phyloP scores from a whole-genome alignment of 2,888 invertebrate genomes.

The Drosophila austrosaltans region DNA sequence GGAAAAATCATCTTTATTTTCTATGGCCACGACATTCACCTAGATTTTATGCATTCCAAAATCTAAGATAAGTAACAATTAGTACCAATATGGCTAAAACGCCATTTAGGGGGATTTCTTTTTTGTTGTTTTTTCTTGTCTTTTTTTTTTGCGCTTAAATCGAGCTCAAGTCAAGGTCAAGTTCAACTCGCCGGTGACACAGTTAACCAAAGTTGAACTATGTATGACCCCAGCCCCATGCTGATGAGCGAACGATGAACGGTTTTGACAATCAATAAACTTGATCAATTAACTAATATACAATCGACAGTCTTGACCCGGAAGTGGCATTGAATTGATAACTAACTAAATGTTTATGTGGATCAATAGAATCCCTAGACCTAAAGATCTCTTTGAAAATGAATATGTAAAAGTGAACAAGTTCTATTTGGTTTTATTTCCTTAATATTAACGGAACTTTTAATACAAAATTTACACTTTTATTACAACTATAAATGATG shows the following conservation, averaged over 20 bases:
- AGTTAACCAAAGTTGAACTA: slow-evolving; percentile 62
- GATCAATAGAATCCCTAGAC: slow-evolving; percentile 60
- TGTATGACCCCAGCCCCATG: slow-evolving; percentile 65
- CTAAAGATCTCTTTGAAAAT: slow-evolving; percentile 57
- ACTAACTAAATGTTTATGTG: slow-evolving; percentile 35
- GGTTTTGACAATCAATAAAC: slow-evolving; percentile 25
- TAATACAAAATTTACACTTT: neutral
- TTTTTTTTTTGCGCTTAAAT: slow-evolving; percentile 16
- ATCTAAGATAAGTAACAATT: neutral
- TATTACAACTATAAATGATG: neutral
- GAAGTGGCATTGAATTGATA: slow-evolving; percentile 55
- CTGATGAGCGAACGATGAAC: slow-evolving; percentile 22
- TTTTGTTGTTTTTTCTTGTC: slow-evolving; percentile 23
- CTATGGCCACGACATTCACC: slow-evolving; percentile 46
- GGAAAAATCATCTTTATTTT: slow-evolving; percentile 20
- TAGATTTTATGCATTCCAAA: slow-evolving; percentile 41
- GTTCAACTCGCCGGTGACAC: slow-evolving; percentile 78
- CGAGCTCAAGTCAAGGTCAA: slow-evolving; percentile 60
- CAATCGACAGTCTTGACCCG: slow-evolving; percentile 56
- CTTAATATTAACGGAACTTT: slow-evolving; percentile 35
- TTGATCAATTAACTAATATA: slow-evolving; percentile 16
- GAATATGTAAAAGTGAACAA: slow-evolving; percentile 64
- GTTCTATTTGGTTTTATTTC: slow-evolving; percentile 40
- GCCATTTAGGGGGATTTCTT: neutral
- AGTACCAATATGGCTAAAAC: slow-evolving; percentile 5